These are phyloP conservation scores for Pelobates fuscus DNA, from an alignment of 2,113 vertebrate species.

Conservation along the genomic window DNA sequence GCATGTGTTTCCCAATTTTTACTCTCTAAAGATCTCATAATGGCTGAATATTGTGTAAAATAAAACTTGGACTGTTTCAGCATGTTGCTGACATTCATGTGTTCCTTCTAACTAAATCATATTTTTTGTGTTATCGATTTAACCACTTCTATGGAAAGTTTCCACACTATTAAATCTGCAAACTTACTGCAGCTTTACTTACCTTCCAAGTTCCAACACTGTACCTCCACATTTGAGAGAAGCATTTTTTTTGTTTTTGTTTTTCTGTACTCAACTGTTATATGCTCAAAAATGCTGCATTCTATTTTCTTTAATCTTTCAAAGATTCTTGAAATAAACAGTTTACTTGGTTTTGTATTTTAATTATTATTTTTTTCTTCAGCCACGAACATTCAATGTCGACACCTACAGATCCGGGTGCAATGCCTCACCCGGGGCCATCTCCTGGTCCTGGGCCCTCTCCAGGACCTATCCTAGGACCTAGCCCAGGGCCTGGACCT, in stretches of 20 bases:
- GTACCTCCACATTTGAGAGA: too few relatives aligned
- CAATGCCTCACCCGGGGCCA: constrained; percentile 95
- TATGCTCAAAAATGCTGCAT: neutral
- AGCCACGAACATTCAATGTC: constrained; percentile 79
- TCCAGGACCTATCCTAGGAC: constrained; percentile 94
- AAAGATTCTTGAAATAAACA: too few relatives aligned
- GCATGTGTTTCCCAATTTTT: neutral
- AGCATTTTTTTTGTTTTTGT: too few relatives aligned
- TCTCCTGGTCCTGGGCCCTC: constrained; percentile 92
- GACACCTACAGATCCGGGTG: constrained; percentile 85
- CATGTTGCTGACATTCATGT: neutral
- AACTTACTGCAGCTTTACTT: too few relatives aligned
- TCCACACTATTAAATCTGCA: too few relatives aligned
- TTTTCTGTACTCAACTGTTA: too few relatives aligned
- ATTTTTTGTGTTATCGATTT: too few relatives aligned
- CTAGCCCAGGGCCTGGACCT: constrained; percentile 92
- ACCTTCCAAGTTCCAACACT: too few relatives aligned
- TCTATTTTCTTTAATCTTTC: too few relatives aligned
- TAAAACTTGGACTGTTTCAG: neutral
- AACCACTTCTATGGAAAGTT: too few relatives aligned
- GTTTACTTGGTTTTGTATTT: neutral
- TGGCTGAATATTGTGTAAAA: neutral
- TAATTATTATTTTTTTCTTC: constrained; percentile 21
- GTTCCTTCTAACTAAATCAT: too few relatives aligned
- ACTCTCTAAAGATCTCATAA: constrained; percentile 12